These are phyloP conservation scores for Melinopterus prodromus DNA, from an alignment of 2,888 invertebrate species.

Conservation along the genomic window DNA sequence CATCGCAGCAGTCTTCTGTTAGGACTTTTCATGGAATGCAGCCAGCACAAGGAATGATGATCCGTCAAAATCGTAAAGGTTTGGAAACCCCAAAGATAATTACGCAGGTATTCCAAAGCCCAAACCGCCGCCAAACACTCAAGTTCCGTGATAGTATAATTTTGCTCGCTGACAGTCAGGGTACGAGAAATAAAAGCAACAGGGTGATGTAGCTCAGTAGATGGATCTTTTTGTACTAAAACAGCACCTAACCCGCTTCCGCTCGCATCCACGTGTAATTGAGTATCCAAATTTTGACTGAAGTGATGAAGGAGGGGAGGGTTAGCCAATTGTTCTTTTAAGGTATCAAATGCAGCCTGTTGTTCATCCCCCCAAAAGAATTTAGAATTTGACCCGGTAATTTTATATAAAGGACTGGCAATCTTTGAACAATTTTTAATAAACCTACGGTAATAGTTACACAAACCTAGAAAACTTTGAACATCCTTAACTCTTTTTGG, in stretches of 20 bases:
- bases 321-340: constrained; percentile 45
- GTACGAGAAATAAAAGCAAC: constrained; percentile 33
- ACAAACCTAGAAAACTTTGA: constrained; percentile 36
- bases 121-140: constrained; percentile 53
- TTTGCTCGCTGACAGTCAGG: constrained; percentile 44
- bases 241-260: constrained; percentile 51
- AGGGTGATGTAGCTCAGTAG: background rate
- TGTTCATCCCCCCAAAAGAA: constrained; percentile 32
- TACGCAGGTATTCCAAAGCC: constrained; percentile 34
- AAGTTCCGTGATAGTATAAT: constrained; percentile 55
- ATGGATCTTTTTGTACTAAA: constrained; percentile 44
- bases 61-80: too few relatives aligned
- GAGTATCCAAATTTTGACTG: constrained; percentile 38
- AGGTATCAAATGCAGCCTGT: constrained; percentile 34
- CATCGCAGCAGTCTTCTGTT: too few relatives aligned
- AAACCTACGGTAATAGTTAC: constrained; percentile 38
- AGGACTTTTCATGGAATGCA: too few relatives aligned
- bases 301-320: constrained; percentile 45
- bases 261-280: constrained; percentile 53
- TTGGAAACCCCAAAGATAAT: too few relatives aligned
- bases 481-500: constrained; percentile 38
- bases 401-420: constrained; percentile 30
- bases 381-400: constrained; percentile 30
- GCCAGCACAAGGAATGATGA: too few relatives aligned
- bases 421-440: constrained; percentile 38